phyloP scores from a whole-genome alignment of 2,888 invertebrate species.

The Calliopum simillimum region DNA sequence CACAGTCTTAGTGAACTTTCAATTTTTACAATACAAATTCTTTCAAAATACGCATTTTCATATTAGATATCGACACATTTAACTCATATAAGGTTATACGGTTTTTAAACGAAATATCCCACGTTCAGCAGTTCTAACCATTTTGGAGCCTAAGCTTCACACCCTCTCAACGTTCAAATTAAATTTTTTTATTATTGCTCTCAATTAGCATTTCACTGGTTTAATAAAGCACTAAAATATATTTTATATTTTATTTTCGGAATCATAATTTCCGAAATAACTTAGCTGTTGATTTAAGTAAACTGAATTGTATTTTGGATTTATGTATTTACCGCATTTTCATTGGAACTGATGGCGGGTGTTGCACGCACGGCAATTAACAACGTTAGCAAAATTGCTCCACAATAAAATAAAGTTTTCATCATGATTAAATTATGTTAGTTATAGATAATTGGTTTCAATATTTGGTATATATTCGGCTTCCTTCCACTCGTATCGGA shows the following conservation, averaged over 20 bases:
- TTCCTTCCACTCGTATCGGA: not conserved
- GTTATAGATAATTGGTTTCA: not conserved
- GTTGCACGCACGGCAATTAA: conserved; percentile 54
- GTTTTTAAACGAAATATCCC: no score
- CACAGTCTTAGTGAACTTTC: no score
- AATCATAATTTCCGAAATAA: not conserved
- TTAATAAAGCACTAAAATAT: no score
- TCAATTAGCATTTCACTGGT: no score
- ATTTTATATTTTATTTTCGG: not conserved
- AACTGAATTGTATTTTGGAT: not conserved
- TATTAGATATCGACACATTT: no score
- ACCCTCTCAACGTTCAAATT: no score
- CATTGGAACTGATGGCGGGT: conserved; percentile 59
- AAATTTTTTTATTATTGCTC: no score
- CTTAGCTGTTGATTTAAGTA: conserved; percentile 15
- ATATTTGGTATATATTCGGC: conserved; percentile 26
- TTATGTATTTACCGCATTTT: conserved; percentile 59
- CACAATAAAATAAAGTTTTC: conserved; percentile 53
- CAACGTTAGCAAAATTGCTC: conserved; percentile 33
- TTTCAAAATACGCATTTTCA: no score
- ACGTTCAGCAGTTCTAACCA: no score
- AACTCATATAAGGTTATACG: no score
- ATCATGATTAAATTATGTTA: conserved; percentile 44
- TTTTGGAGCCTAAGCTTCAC: no score
- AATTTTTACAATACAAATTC: no score